Percentiles rank a stretch among this genome's conserved stretches.
phyloP scores from a whole-genome alignment of 2,797 vertebrate genomes.

The Pitangus sulphuratus region DNA sequence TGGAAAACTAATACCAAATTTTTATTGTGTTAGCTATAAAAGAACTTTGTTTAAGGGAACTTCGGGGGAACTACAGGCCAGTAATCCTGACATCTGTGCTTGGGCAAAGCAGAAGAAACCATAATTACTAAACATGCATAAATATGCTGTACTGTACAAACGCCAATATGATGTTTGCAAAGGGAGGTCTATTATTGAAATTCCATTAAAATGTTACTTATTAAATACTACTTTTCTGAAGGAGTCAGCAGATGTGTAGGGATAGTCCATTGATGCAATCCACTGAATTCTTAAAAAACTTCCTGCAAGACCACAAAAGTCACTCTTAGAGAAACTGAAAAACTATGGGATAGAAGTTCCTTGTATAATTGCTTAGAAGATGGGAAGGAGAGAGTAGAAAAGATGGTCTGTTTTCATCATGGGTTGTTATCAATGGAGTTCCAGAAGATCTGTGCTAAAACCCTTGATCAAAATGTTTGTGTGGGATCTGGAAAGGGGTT shows the following conservation, averaged over 20 bases:
- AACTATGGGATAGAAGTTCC: neutral
- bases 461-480: neutral
- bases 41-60: neutral
- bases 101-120: neutral
- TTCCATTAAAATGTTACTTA: neutral
- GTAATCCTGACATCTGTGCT: accelerated
- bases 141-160: neutral
- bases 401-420: neutral
- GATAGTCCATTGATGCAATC: neutral
- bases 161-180: neutral
- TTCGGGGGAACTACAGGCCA: neutral
- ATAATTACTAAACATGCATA: neutral
- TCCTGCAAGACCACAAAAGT: neutral
- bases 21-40: neutral
- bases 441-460: neutral
- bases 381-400: neutral
- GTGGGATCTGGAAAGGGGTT: neutral
- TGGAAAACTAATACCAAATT: neutral
- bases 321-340: neutral
- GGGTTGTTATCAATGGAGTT: neutral
- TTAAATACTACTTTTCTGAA: neutral
- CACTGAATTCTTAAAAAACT: neutral
- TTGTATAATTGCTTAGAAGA: neutral
- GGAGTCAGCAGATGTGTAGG: neutral
- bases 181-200: neutral